A percentile compares a stretch with the other conserved stretches of the same genome.
Evolutionary conservation across 2,888 invertebrate species (phyloP).

Genomic region (Neria commutata): DNA sequence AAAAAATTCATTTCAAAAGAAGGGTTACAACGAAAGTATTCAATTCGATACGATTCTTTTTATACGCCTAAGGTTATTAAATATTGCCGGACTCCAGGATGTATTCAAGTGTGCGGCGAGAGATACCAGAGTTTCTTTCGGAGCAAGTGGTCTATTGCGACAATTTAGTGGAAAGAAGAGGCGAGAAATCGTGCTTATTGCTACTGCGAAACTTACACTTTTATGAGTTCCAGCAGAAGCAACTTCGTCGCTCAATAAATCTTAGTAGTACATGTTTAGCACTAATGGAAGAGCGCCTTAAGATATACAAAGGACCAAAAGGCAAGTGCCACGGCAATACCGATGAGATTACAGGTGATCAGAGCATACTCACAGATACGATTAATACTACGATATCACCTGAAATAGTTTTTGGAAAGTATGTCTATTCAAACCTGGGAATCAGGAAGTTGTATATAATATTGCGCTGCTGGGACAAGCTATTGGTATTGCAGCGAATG

Average conservation of each 20-base stretch:
- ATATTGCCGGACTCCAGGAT: no score
- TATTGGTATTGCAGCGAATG: slow-evolving; percentile 43
- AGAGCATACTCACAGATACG: no score
- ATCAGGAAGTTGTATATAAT: slow-evolving; percentile 43
- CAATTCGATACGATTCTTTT: no score
- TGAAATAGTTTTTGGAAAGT: slow-evolving; percentile 48
- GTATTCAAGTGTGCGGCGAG: slow-evolving; percentile 18
- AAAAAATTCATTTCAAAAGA: no score
- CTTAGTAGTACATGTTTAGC: slow-evolving; percentile 35
- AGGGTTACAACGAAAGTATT: no score
- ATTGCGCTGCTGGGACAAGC: slow-evolving; percentile 49
- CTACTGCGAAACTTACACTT: slow-evolving; percentile 45
- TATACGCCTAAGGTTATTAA: no score
- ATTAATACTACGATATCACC: no score
- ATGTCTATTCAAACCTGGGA: slow-evolving; percentile 40
- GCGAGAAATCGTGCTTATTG: slow-evolving; percentile 34
- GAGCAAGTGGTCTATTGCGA: slow-evolving; percentile 31
- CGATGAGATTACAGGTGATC: no score
- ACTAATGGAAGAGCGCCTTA: slow-evolving; percentile 22
- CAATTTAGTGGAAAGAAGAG: slow-evolving; percentile 22
- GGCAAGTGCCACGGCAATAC: slow-evolving; percentile 26
- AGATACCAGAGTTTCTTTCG: slow-evolving; percentile 31
- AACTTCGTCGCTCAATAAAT: slow-evolving; percentile 44
- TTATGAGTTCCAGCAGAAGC: slow-evolving; percentile 47
- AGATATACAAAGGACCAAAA: slow-evolving; percentile 39